Percentiles rank a stretch among this genome's conserved stretches.
Conservation (phyloP, 1,140 invertebrate genomes). For the Drepana arcuata region DNA sequence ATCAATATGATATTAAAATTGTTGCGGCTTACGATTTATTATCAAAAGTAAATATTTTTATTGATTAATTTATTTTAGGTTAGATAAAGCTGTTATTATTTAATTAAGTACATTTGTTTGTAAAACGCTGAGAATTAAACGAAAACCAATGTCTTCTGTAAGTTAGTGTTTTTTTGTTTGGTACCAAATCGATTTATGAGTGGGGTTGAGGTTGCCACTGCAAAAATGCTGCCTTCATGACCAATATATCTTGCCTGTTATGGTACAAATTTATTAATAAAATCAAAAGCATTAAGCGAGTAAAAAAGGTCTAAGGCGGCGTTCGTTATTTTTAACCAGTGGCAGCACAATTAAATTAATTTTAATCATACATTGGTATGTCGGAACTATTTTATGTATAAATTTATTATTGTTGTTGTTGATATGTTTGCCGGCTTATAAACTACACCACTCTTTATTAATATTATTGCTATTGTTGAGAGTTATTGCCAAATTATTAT, state of each 20-base stretch:
- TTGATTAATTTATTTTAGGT: slow-evolving; percentile 62
- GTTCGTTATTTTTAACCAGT: too few species aligned
- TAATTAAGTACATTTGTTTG: slow-evolving; percentile 21
- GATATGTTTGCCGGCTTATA: slow-evolving; percentile 54
- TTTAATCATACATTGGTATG: slow-evolving; percentile 24
- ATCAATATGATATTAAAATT: slow-evolving; percentile 68
- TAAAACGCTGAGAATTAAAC: slow-evolving; percentile 18
- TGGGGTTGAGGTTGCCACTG: slow-evolving; percentile 22
- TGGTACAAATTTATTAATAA: too few species aligned
- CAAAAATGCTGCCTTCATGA: too few species aligned
- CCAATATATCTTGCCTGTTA: too few species aligned
- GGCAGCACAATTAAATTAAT: slow-evolving; percentile 19
- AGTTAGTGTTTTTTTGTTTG: slow-evolving; percentile 29
- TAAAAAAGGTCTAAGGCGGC: too few species aligned
- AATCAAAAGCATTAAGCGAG: too few species aligned
- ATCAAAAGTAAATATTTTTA: slow-evolving; percentile 36
- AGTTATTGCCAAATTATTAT: slow-evolving; percentile 67
- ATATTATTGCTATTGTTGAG: slow-evolving; percentile 62
- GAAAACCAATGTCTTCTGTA: slow-evolving; percentile 12
- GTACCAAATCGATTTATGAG: slow-evolving; percentile 31
- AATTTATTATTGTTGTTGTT: slow-evolving; percentile 58
- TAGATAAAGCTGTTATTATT: slow-evolving; percentile 47
- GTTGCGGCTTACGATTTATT: slow-evolving; percentile 54
- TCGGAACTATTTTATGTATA: slow-evolving; percentile 39
- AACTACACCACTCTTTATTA: slow-evolving; percentile 40